These are phyloP conservation scores for Phrynocephalus vlangalii DNA, from an alignment of 2,797 vertebrate genomes.

Conservation along the genomic window DNA sequence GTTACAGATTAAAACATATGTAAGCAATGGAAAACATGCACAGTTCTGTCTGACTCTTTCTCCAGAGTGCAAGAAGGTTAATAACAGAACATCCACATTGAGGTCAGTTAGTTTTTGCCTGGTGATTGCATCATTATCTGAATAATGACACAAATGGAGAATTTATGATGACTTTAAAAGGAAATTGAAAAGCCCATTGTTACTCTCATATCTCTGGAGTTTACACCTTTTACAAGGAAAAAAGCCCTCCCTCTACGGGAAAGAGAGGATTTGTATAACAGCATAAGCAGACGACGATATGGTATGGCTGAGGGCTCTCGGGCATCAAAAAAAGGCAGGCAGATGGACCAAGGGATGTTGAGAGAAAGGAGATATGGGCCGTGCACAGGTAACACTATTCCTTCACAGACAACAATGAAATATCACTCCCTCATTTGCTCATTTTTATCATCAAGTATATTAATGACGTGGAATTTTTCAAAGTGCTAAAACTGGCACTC, in stretches of 20 bases:
- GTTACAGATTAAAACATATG: constrained; percentile 66
- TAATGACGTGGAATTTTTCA: constrained; percentile 59
- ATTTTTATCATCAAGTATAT: constrained; percentile 57
- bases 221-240: not conserved
- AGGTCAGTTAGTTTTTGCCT: constrained; percentile 36
- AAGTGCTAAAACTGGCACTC: constrained; percentile 62
- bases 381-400: too few species aligned
- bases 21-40: constrained; percentile 59
- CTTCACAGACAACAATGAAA: too few species aligned
- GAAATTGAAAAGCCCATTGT: constrained; percentile 6
- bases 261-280: not conserved
- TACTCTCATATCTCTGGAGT: not conserved
- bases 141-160: constrained; percentile 32
- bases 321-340: not conserved
- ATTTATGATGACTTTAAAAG: constrained; percentile 5
- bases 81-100: constrained; percentile 35
- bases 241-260: not conserved
- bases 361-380: too few species aligned
- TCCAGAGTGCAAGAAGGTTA: constrained; percentile 56
- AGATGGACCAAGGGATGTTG: not conserved
- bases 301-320: not conserved
- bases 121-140: constrained; percentile 22
- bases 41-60: constrained; percentile 48
- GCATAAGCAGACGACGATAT: not conserved
- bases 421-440: not conserved